Conservation (phyloP, 2,113 vertebrate genomes). For the Oryzias curvinotus region DNA sequence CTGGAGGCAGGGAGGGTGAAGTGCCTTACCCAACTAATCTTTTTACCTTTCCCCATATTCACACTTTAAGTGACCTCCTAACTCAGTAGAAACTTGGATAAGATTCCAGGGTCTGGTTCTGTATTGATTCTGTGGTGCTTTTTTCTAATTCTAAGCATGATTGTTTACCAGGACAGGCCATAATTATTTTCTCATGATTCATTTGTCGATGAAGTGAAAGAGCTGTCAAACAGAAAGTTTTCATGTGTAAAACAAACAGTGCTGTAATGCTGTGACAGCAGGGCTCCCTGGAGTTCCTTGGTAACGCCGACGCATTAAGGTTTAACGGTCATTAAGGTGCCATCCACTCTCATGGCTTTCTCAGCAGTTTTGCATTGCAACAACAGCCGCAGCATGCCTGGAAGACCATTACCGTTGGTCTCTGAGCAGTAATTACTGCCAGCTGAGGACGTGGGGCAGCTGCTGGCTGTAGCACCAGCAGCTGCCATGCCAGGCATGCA, state of each 20-base stretch:
- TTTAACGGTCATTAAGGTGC: not conserved
- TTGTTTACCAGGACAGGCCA: too few relatives aligned
- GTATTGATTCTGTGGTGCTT: too few relatives aligned
- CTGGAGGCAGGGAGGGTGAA: too few relatives aligned
- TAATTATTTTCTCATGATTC: too few relatives aligned
- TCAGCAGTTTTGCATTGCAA: conserved; percentile 13
- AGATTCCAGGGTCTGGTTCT: too few relatives aligned
- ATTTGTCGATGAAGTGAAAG: too few relatives aligned
- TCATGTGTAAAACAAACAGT: not conserved
- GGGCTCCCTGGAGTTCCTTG: not conserved
- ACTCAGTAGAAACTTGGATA: too few relatives aligned
- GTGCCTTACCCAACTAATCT: too few relatives aligned
- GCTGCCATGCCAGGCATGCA: conserved; percentile 30
- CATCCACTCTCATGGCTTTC: conserved; percentile 11
- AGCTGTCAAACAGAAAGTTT: too few relatives aligned
- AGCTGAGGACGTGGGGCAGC: conserved; percentile 34
- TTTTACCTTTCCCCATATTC: too few relatives aligned
- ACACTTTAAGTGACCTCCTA: too few relatives aligned
- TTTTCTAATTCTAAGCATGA: too few relatives aligned
- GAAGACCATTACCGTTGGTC: not conserved
- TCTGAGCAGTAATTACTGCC: conserved; percentile 14
- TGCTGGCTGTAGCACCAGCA: conserved; percentile 11
- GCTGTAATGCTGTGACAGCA: conserved; percentile 1
- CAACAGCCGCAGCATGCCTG: not conserved
- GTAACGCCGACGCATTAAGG: conserved; percentile 5